Evolutionary conservation across 2,797 vertebrate genomes (phyloP).

Genomic region (Gymnopithys bicolor): DNA sequence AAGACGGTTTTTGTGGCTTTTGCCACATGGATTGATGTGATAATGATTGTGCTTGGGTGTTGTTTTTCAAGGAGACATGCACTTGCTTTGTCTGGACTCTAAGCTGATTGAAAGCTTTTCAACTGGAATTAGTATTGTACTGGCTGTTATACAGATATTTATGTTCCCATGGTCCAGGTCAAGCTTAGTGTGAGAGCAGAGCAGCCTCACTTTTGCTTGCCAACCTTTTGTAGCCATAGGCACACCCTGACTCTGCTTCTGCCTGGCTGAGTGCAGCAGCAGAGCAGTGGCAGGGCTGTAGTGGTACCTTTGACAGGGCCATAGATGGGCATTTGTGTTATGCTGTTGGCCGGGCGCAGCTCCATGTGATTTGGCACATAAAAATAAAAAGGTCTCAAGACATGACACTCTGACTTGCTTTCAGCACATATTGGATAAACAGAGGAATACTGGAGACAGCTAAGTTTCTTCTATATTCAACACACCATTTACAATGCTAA

Average conservation of each 20-base stretch:
- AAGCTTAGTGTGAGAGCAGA: not conserved
- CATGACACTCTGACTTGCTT: slow-evolving; percentile 12
- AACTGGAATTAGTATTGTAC: not conserved
- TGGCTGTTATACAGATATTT: not conserved
- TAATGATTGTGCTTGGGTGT: not conserved
- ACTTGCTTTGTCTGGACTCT: not conserved
- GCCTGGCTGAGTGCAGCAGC: not conserved
- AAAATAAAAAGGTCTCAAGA: slow-evolving; percentile 32
- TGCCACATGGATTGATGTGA: not conserved
- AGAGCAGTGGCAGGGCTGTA: not conserved
- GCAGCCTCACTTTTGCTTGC: not conserved
- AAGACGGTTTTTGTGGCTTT: not conserved
- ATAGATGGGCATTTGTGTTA: slow-evolving; percentile 64
- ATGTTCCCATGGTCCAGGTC: not conserved
- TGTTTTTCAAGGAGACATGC: not conserved
- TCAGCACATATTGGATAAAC: slow-evolving; percentile 43
- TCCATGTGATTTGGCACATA: slow-evolving; percentile 8
- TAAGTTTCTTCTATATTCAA: not conserved
- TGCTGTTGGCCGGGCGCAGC: not conserved
- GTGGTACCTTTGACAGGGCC: slow-evolving; percentile 12
- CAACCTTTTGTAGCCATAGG: not conserved
- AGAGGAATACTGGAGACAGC: not conserved
- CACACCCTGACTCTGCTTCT: not conserved
- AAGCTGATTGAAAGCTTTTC: not conserved
- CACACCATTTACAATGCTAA: not conserved